A percentile compares a stretch with the other conserved stretches of the same genome.
Evolutionary conservation across 2,113 vertebrate species (phyloP).

Genomic region (Hippopotamus amphibius): DNA sequence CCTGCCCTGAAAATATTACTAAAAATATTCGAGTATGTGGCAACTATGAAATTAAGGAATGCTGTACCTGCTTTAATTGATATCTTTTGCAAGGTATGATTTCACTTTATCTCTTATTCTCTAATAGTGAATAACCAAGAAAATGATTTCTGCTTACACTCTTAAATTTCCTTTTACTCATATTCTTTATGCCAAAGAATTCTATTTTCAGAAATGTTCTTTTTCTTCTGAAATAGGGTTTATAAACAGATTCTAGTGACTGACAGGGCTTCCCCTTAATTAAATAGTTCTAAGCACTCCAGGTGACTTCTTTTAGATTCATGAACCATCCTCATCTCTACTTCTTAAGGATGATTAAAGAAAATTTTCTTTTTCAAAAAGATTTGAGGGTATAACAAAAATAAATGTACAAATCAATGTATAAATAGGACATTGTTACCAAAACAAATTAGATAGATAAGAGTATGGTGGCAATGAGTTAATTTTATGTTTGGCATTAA

Average conservation of each 20-base stretch:
- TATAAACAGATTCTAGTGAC: not conserved
- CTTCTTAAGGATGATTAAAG: not conserved
- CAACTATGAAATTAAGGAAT: conserved; percentile 85
- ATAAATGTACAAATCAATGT: conserved; percentile 11
- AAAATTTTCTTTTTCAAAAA: conserved; percentile 55
- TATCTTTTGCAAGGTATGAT: conserved; percentile 91
- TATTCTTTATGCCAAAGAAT: conserved; percentile 8
- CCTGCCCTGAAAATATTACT: conserved; percentile 90
- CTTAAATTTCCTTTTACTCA: conserved; percentile 42
- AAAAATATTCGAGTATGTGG: conserved; percentile 91
- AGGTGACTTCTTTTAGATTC: not conserved
- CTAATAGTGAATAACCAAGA: conserved; percentile 41
- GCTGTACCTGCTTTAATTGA: conserved; percentile 89
- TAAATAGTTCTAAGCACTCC: not conserved
- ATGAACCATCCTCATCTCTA: not conserved
- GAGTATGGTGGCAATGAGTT: not conserved
- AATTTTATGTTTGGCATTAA: conserved; percentile 49
- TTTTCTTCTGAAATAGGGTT: conserved; percentile 45
- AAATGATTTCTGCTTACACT: not conserved
- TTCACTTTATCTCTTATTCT: conserved; percentile 56
- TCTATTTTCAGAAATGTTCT: conserved; percentile 37
- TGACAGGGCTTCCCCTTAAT: not conserved
- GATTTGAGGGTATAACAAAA: conserved; percentile 21
- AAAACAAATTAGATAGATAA: conserved; percentile 16
- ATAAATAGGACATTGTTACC: conserved; percentile 21